Evolutionary conservation across 2,888 invertebrate genomes (phyloP), one percentile per base, ranked within the genome.

Genomic region (Sceliomorpha sp.): DNA sequence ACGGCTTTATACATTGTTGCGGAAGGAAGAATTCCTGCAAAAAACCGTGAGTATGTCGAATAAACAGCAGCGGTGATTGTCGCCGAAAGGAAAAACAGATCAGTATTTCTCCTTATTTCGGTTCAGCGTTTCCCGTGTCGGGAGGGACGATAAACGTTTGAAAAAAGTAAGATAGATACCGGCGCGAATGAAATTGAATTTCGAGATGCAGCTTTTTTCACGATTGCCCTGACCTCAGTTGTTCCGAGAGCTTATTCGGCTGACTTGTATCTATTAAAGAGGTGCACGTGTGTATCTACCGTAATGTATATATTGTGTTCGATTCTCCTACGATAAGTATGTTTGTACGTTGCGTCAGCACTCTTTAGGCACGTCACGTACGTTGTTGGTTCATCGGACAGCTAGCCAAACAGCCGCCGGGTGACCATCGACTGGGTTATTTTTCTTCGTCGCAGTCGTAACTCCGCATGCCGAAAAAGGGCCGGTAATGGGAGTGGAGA

Each of bases 331-430:
- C 13, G 34, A 45, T 12, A 24, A 10, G 39, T 55, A 53, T 51
- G 36, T 53, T n/a, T 14, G 10, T 24, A 31, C 39, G 62, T 70
- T 56, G 58, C 66, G 51, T 44, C 60, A 60, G 40, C 27, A 53
- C 59, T 58, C 31, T 50, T 55, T 40, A 63, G 58, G 67, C 67
- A 42, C 15, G 47, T 71, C 63, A 67, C 71, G 63, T 67, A 59
- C 50, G 53, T 71, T 76, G 74, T 74, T 72, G 72, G 73, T 73
- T 72, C 74, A 63, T 69, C 70, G 72, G 73, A 73, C 72, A 71
- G 72, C 70, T 72, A 67, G 70, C 70, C 76, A 72, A 76, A 75
- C 73, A 73, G 72, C 60, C 68, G 56, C 37, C 45, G 66, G n/a
- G n/a, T n/a, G 73, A 55, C 59, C 31, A 26, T 15, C 36, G 45